Base-by-base conservation (phyloP, 2,797 vertebrate genomes). In the Clarias pachynema region DNA sequence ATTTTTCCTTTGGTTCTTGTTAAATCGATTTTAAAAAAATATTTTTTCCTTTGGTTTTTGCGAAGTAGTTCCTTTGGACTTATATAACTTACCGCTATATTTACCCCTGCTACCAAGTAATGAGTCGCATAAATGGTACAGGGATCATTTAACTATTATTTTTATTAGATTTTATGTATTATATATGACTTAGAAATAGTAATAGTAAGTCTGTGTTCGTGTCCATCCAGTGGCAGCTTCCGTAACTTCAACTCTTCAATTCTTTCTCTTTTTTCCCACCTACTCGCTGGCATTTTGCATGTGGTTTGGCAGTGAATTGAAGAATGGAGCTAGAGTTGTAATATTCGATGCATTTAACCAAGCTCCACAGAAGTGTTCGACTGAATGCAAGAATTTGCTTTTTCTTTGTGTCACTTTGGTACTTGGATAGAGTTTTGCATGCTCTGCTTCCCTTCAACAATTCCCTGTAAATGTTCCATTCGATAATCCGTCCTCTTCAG, bases 401-500 rank as follows among this genome's bases (percentile, higher is more conserved):
- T 85, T 88, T 87, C 74, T 90, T 87, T 92, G 49, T 90, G 85
- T 84, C 22, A 86, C 62, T 88, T 62, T 60, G 26, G 60, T 82
- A 80, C 81, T 87, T 87, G 83, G 79, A 82, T 59, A 10, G 16
- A 29, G 53, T 88, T 74, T 66, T 73, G 34, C 44, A 37, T 29
- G 60, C 62, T 82, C 78, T 16, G 66, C 40, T 83, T 83, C 31
- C 56, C 74, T 87, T 84, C 53, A 77, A 86, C 81, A 88, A 84
- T 87, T 85, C 63, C 59, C 83, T 86, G 78, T 88, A 84, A 88
- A 85, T 87, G 86, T 87, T 87, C 80, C 81, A 70, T 89, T 85
- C 80, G 82, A 85, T 87, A 83, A 83, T 89, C 86, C 74, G 79
- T 89, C 82, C 82, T 40, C 57, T 87, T 87, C 70, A 20, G 70